These are phyloP conservation scores for Melikaiella ostensackeni DNA, from an alignment of 2,888 invertebrate species.

Conservation along the genomic window DNA sequence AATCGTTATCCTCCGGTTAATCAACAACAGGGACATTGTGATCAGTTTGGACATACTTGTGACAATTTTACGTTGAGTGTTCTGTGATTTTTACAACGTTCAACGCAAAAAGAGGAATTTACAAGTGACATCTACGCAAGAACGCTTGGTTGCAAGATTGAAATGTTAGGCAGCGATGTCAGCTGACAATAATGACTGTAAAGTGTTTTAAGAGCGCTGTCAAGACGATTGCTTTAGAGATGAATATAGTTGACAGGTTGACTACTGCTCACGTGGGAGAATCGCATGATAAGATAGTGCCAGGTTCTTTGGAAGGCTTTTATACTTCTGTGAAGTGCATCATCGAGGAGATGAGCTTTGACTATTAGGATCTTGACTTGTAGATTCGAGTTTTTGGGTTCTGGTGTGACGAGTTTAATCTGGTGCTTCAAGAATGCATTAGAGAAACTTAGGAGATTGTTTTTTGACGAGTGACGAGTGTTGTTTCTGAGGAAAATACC, in stretches of 20 bases:
- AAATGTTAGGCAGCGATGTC: slow-evolving; percentile 22
- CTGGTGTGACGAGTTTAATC: background rate
- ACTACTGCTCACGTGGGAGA: background rate
- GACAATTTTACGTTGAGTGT: slow-evolving; percentile 5
- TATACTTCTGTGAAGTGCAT: slow-evolving; percentile 8
- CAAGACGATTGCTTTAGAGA: background rate
- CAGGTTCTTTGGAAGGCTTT: slow-evolving; percentile 54
- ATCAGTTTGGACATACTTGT: slow-evolving; percentile 3
- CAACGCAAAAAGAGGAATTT: slow-evolving; percentile 14
- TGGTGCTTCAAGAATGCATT: background rate
- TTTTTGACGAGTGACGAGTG: background rate
- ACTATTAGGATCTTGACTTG: background rate
- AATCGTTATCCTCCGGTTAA: background rate
- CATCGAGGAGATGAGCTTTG: background rate
- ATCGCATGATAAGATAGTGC: slow-evolving; percentile 53
- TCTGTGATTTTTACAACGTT: background rate
- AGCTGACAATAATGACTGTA: slow-evolving; percentile 31
- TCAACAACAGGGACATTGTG: background rate
- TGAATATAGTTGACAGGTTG: slow-evolving; percentile 33
- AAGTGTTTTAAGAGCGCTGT: slow-evolving; percentile 34
- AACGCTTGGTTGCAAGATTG: background rate
- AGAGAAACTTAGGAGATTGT: background rate
- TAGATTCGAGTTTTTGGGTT: background rate
- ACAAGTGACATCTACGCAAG: slow-evolving; percentile 15
- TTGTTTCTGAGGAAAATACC: background rate